Evolutionary conservation across 2,113 vertebrate genomes (phyloP), one percentile per base, ranked within the genome.

Genomic region (Leucosticte australis): DNA sequence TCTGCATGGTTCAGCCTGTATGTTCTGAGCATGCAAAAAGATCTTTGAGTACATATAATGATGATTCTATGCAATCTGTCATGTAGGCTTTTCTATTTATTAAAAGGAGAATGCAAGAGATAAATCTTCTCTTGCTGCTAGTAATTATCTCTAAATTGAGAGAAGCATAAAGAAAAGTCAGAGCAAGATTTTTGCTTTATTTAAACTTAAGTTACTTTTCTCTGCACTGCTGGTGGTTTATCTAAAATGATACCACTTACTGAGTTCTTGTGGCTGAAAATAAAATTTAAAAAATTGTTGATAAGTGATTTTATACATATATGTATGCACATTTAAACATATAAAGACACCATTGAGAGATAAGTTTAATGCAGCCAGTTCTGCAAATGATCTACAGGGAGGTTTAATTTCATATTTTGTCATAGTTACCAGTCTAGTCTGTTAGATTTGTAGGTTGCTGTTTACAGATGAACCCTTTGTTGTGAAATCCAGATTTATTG

Each of bases 141-240:
- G 74, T 64, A 87, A 71, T 88, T 77, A 55, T 77, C 59, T 91
- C 93, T 63, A 90, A 87, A 93, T 47, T 80, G 77, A 75, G 71
- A 91, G 62, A 89, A 70, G 26, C 17, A 28, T 33, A 52, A 80
- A 52, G 55, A 90, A 90, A 90, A 84, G 10, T 37, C 62, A 33
- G 20, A 95, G 37, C 11, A 64, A 81, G 37, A 35, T 47, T 42
- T 93, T 90, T 3, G 27, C 37, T 87, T 62, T 88, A 53, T 65
- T 77, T 87, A 94, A 87, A 77, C n/a, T 63, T 16, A 57, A 65
- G 50, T 90, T 89, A 67, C 41, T 94, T 85, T 91, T 55, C 50
- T 91, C 44, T 73, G 57, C 21, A 63, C 14, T 83, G 31, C 18
- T 87, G 35, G 22, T 83, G 33, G 14, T 63, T 95, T 93, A 35